Conservation (phyloP, 2,113 vertebrate genomes). For the Lepisosteus oculatus region DNA sequence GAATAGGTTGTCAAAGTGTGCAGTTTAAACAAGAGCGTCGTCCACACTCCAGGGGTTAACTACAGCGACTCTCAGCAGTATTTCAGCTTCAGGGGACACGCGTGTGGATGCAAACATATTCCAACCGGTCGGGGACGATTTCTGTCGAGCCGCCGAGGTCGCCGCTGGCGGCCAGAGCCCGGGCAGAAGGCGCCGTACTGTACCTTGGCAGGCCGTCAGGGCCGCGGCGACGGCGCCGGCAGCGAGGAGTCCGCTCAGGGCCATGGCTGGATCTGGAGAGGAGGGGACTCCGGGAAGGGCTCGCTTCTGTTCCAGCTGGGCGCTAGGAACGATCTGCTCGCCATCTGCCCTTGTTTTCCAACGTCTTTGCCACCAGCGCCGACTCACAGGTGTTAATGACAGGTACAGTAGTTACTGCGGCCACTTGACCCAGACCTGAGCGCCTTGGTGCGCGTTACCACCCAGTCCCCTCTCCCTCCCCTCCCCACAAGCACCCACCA, state of each 20-base stretch:
- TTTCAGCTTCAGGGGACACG: too few species aligned
- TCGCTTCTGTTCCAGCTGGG: slow-evolving; percentile 21
- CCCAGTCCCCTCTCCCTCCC: too few species aligned
- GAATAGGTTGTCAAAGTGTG: too few species aligned
- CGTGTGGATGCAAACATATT: too few species aligned
- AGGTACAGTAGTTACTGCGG: slow-evolving; percentile 10
- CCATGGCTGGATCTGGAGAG: slow-evolving; percentile 44
- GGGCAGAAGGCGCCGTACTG: slow-evolving; percentile 17
- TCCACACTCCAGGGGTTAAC: too few species aligned
- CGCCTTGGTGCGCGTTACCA: too few species aligned
- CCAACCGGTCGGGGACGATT: too few species aligned
- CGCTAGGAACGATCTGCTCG: slow-evolving; percentile 26
- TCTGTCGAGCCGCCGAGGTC: too few species aligned
- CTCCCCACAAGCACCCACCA: too few species aligned
- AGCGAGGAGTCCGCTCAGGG: slow-evolving; percentile 61
- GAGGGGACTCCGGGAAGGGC: slow-evolving; percentile 26
- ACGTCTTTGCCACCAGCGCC: slow-evolving; percentile 54
- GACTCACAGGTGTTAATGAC: slow-evolving; percentile 38
- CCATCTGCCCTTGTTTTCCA: slow-evolving; percentile 16
- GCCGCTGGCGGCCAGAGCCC: too few species aligned
- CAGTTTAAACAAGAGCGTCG: too few species aligned
- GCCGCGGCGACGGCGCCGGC: slow-evolving; percentile 63
- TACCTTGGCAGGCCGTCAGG: slow-evolving; percentile 67
- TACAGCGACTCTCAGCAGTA: too few species aligned
- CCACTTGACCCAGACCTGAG: background rate